These are phyloP conservation scores for Gopherus evgoodei DNA, from an alignment of 2,113 vertebrate genomes.

Conservation along the genomic window DNA sequence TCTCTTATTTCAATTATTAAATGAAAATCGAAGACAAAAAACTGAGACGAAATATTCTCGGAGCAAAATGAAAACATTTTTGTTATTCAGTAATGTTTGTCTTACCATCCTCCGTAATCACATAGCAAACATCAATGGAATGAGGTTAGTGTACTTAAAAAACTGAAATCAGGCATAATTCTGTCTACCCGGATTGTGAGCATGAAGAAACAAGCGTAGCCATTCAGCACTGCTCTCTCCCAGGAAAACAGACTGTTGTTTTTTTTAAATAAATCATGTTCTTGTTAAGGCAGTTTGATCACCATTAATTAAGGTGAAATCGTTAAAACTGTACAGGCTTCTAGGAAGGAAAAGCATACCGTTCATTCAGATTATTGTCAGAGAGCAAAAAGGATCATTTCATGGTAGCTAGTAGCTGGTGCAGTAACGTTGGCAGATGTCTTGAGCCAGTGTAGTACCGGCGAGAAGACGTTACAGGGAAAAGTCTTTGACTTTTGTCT, in stretches of 20 bases:
- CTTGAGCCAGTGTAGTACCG: accelerated
- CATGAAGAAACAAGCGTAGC: slow-evolving; percentile 3
- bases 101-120: background rate
- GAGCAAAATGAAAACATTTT: background rate
- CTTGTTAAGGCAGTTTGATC: background rate
- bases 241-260: background rate
- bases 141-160: background rate
- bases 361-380: background rate
- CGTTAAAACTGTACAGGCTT: background rate
- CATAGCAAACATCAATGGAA: background rate
- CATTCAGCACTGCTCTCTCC: slow-evolving; percentile 1
- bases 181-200: background rate
- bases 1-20: background rate
- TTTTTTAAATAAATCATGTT: background rate
- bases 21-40: background rate
- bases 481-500: background rate
- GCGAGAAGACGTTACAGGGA: background rate
- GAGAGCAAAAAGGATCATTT: accelerated
- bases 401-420: background rate
- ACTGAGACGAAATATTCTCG: background rate
- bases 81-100: background rate
- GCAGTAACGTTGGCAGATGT: background rate
- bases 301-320: background rate
- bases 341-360: background rate
- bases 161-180: slow-evolving; percentile 4